Evolutionary conservation across 2,113 vertebrate genomes (phyloP), one percentile per base, ranked within the genome.

Genomic region (Pantherophis guttatus): DNA sequence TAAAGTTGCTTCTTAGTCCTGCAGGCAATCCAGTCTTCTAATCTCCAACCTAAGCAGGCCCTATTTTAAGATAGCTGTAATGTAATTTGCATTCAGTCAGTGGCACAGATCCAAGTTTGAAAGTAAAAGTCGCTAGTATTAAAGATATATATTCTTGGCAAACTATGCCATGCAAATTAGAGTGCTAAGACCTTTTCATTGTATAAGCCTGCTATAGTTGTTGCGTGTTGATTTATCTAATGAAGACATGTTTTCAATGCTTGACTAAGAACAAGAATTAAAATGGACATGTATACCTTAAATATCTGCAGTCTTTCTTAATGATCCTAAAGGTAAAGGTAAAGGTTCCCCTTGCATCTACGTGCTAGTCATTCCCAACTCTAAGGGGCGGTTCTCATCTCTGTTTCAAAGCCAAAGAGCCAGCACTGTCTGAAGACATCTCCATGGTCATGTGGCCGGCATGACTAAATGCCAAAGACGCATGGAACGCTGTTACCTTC

Each of bases 171-270:
- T 54, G 7, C 59, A 93, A 90, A 91, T 57, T 88, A 91, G 29
- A 58, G 7, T 92, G 93, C 0, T 23, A 11, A 70, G 7, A 86
- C 52, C 70, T 95, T 94, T 92, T 50, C 53, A 88, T 85, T 94
- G 75, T 85, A 52, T 87, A 93, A 65, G 58, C 75, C 92, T 48
- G 90, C 33, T 54, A 62, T 8, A 44, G 33, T 24, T 15, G 50
- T 3, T 90, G 90, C 94, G 91, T 94, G 65, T 11, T 94, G 94
- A 95, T 93, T 13, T 81, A 57, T 58, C 86, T 93, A 95, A 93
- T 86, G 88, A 94, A 95, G 39, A 55, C 3, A 9, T 87, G 4
- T 11, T 85, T 95, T 93, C 81, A 81, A 12, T 91, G 17, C 12
- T 23, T 48, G 48, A 93, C 91, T 59, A 21, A 93, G 88, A 91